Evolutionary conservation across 35 echinoderm and acorn worm species (phyloP).

Genomic region (Ophioderma brevispina): DNA sequence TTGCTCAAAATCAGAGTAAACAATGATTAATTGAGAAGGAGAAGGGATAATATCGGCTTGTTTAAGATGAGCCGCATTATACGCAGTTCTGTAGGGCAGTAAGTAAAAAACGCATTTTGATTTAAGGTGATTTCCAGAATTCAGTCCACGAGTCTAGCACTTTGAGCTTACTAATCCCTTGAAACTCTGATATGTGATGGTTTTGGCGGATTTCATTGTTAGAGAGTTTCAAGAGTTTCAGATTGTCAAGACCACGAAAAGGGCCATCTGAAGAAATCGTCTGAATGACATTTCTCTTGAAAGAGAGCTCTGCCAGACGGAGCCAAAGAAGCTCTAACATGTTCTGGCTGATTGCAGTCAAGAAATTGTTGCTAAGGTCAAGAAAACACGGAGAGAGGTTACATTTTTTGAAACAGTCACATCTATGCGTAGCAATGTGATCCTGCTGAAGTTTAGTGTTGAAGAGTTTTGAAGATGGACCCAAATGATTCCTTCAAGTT

Average conservation of each 20-base stretch:
- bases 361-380: not conserved
- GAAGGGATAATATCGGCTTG: conserved; percentile 40
- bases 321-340: conserved; percentile 43
- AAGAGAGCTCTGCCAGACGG: conserved; percentile 47
- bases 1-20: conserved; percentile 71
- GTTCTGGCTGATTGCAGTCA: not conserved
- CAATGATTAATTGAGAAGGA: conserved; percentile 55
- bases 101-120: conserved; percentile 47
- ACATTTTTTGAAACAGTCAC: not conserved
- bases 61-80: conserved; percentile 51
- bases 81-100: conserved; percentile 46
- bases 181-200: conserved; percentile 52
- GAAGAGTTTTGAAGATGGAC: conserved; percentile 16
- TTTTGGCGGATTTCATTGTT: conserved; percentile 69
- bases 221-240: conserved; percentile 57
- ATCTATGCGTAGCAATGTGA: not conserved
- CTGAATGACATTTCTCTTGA: conserved; percentile 56
- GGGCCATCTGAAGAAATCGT: conserved; percentile 20
- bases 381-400: not conserved
- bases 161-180: conserved; percentile 47
- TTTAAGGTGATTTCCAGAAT: conserved; percentile 35
- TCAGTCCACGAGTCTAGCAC: conserved; percentile 59
- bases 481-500: conserved; percentile 12
- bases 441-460: conserved; percentile 54
- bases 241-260: conserved; percentile 44